Evolutionary conservation across 2,888 invertebrate genomes (phyloP), one percentile per base, ranked within the genome.

Genomic region (Miltochrista miniata): DNA sequence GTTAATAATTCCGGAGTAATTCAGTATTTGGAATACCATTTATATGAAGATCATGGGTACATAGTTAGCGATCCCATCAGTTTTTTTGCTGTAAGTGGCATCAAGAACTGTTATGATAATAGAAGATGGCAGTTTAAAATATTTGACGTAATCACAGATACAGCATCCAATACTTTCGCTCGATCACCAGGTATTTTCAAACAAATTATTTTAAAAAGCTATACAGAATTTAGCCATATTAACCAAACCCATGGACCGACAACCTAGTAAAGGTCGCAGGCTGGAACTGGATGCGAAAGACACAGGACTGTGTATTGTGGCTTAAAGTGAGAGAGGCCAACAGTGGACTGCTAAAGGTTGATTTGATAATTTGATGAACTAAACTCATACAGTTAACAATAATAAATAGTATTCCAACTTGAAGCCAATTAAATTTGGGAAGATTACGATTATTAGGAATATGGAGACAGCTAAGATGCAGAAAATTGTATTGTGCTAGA

Each of bases 151-250:
- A 81, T 72, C 11, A 96, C 96, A 0, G 95, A 96, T 65, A 92
- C 92, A 13, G 87, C 94, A 1, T 86, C 93, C 0, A 95, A 94
- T 65, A 94, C 94, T 0, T 95, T 83, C 66, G 90, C 92, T 51
- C 86, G 96, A 79, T 92, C 95, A 13, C 96, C 96, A 68, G 95
- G 96, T 93, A 48, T 15, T 10, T 18, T 30, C 9, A 37, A n/a
- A 2, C 11, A 18, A 38, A 31, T 7, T 31, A 31, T 31, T n/a
- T 34, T n/a, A n/a, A 1, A 12, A n/a, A 34, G 34, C 5, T 34
- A 3, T 1, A 12, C 12, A 34, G n/a, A 34, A 24, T 24, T 5
- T 24, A 24, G n/a, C n/a, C n/a, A n/a, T n/a, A n/a, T n/a, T n/a
- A n/a, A n/a, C n/a, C n/a, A n/a, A n/a, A n/a, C n/a, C n/a, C n/a